Evolutionary conservation across 2,113 vertebrate genomes (phyloP), one percentile per base, ranked within the genome.

Genomic region (Paradoxurus hermaphroditus): DNA sequence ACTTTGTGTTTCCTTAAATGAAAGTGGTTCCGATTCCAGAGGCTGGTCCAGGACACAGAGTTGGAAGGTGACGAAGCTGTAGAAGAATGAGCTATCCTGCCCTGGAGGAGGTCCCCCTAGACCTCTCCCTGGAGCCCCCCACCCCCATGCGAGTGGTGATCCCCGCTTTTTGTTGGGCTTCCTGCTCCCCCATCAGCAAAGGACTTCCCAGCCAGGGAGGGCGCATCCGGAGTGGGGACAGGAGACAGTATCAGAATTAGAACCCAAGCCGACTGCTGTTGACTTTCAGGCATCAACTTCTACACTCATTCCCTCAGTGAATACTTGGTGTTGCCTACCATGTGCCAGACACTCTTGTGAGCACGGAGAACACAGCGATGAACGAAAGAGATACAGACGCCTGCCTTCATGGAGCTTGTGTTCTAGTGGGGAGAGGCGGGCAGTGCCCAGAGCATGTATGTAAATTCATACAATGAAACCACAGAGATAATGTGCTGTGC

Each of bases 101-200:
- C 11, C 34, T 53, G 15, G 53, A 65, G 34, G 65, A 36, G 5
- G 41, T 15, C 41, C 77, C 21, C 25, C 41, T 11, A 8, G 19
- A 16, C 19, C 12, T 1, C 13, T 7, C 3, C 18, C 2, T 23
- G 29, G 41, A 7, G 7, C 6, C 0, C 4, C 9, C 5, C 12
- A 14, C 4, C 5, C 13, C 2, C 15, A 1, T 13, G 2, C 46
- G 12, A 19, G 15, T 21, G 44, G 1, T 46, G 25, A 51, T 51
- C 36, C 29, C 27, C 53, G 39, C 70, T 81, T 86, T 78, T 31
- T 5, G 77, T 70, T n/a, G 49, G 49, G 13, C 15, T 86, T 88
- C 77, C 6, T 39, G 44, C 21, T 88, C 62, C 13, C 10, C 0
- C 41, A 2, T 88, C 49, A 82, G 56, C 53, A 63, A 87, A 81